Base-by-base conservation (phyloP, 2,888 invertebrate genomes). In the Mythimna impura region DNA sequence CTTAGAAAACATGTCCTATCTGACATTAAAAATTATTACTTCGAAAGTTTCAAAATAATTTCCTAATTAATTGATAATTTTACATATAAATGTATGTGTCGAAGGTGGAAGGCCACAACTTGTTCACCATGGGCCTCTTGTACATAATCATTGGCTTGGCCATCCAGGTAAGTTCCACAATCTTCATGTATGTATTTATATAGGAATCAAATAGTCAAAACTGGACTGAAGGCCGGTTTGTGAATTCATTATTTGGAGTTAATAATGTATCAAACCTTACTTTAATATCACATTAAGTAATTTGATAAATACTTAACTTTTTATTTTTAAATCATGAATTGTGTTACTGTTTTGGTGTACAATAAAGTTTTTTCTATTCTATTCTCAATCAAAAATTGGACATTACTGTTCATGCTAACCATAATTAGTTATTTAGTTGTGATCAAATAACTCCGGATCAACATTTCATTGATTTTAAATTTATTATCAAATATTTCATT, bases 81-180 rank as follows among this genome's bases (percentile, higher is more conserved):
- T 81, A 73, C 82, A 89, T 93, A 92, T 93, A 93, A 91, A 92
- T 86, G 86, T 82, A 82, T 76, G 82, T 76, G 52, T 71, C 60
- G 68, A 74, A 82, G 54, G 81, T 79, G 76, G 66, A 75, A 64
- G 25, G 43, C 55, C 84, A 90, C 86, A 86, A 86, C 78, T 74
- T 75, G 80, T 80, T 84, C 90, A 93, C 74, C 91, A 95, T 95
- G 95, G 90, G 91, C 83, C 88, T 90, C 64, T 84, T 90, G 79
- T 91, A 91, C 89, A 86, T 95, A 84, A 84, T 93, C 83, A 81
- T 95, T 86, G 92, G 91, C 73, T 85, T 95, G 84, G 83, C 93
- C 60, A 84, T 93, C 75, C 95, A 95, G 95, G 95, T 95, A 93
- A 93, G 73, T 74, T 30, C 20, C 9, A 57, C 9, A 22, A 66